phyloP scores from a whole-genome alignment of 2,797 vertebrate genomes.

The Setipinna tenuifilis region DNA sequence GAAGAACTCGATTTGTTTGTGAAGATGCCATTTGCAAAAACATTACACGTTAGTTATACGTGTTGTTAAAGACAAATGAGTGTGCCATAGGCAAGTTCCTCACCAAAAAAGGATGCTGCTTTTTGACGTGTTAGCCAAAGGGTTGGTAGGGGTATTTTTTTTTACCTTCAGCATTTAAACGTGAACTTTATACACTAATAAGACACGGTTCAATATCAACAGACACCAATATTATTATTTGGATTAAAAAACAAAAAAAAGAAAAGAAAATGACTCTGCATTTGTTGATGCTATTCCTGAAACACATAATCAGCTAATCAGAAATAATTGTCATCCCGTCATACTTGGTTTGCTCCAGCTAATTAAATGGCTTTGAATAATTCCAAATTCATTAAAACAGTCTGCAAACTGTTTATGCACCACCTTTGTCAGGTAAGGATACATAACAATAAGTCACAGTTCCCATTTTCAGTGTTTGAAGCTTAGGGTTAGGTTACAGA shows the following conservation, averaged over 20 bases:
- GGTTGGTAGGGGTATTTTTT: background rate
- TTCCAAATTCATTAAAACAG: background rate
- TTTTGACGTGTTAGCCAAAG: background rate
- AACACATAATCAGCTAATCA: background rate
- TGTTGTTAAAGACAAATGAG: background rate
- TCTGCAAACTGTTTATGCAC: background rate
- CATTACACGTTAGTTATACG: conserved; percentile 1
- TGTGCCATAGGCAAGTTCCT: background rate
- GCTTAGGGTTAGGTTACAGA: no score
- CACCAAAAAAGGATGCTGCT: background rate
- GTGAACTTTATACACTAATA: background rate
- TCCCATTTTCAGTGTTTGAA: background rate
- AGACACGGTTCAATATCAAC: background rate
- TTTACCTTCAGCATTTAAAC: background rate
- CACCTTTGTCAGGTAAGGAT: background rate
- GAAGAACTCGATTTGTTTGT: background rate
- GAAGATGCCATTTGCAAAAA: background rate
- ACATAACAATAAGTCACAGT: background rate
- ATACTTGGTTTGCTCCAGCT: background rate
- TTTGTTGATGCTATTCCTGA: background rate
- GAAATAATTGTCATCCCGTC: background rate
- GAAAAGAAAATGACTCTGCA: background rate
- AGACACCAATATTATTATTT: background rate
- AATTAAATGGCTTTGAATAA: conserved; percentile 20
- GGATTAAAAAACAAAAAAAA: background rate